phyloP scores from a whole-genome alignment of 2,888 invertebrate species.

The Erebia epiphron region DNA sequence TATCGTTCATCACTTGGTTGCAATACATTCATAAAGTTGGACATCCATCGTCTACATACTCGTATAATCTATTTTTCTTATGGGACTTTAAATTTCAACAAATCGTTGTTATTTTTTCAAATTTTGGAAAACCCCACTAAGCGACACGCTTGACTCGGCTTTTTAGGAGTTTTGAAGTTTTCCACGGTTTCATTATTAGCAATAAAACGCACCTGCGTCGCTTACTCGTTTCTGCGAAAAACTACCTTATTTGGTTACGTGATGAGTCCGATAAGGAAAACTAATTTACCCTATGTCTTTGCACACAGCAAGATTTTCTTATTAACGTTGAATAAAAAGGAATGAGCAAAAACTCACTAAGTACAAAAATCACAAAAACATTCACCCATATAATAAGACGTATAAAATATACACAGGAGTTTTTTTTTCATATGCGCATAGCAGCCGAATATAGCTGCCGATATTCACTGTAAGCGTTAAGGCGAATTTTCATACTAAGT shows the following conservation, averaged over 20 bases:
- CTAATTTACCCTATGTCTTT: no score
- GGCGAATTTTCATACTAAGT: background rate
- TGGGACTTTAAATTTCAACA: no score
- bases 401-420: background rate
- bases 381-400: constrained; percentile 44
- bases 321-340: constrained; percentile 9
- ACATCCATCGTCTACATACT: background rate
- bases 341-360: constrained; percentile 63
- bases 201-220: no score
- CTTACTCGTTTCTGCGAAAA: no score
- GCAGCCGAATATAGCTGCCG: background rate
- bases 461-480: background rate
- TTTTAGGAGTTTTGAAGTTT: no score
- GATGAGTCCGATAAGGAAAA: no score
- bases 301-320: background rate
- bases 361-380: constrained; percentile 73
- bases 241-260: no score
- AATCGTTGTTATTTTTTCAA: no score
- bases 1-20: constrained; percentile 43
- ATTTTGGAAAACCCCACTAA: no score
- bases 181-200: no score
- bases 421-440: background rate
- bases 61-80: background rate
- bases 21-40: constrained; percentile 29
- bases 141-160: no score